Evolutionary conservation across 2,797 vertebrate species (phyloP).

Genomic region (Ciconia nigra): DNA sequence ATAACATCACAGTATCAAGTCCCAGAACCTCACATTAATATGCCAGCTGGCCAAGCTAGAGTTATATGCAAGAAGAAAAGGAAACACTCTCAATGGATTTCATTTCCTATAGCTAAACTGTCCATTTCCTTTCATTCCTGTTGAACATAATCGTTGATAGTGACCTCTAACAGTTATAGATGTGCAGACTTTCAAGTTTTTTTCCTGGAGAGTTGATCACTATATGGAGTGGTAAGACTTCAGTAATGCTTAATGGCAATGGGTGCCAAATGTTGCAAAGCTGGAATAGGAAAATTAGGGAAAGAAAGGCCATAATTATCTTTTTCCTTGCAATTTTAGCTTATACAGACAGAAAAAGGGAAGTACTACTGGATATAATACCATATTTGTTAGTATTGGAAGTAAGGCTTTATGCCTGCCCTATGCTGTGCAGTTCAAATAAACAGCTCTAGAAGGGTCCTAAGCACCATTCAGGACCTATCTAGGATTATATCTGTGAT

Average conservation of each 20-base stretch:
- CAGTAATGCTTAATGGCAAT: neutral
- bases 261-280: neutral
- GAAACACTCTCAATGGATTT: conserved; percentile 68
- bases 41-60: conserved; percentile 63
- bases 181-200: neutral
- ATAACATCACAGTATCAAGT: conserved; percentile 70
- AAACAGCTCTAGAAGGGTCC: neutral
- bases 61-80: conserved; percentile 53
- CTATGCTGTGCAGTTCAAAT: neutral
- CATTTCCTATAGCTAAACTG: conserved; percentile 71
- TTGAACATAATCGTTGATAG: conserved; percentile 13
- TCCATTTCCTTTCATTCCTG: conserved; percentile 67
- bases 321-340: neutral
- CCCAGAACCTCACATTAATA: conserved; percentile 61
- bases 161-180: conserved; percentile 25
- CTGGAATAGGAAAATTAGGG: neutral
- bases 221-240: neutral
- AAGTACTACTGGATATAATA: neutral
- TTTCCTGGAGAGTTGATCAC: conserved; percentile 3
- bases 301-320: neutral
- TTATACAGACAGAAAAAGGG: neutral
- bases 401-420: neutral
- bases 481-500: neutral
- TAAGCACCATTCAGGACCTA: neutral
- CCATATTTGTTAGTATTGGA: neutral